phyloP scores from a whole-genome alignment of 1,140 invertebrate genomes.

The Drosophila bifasciata region DNA sequence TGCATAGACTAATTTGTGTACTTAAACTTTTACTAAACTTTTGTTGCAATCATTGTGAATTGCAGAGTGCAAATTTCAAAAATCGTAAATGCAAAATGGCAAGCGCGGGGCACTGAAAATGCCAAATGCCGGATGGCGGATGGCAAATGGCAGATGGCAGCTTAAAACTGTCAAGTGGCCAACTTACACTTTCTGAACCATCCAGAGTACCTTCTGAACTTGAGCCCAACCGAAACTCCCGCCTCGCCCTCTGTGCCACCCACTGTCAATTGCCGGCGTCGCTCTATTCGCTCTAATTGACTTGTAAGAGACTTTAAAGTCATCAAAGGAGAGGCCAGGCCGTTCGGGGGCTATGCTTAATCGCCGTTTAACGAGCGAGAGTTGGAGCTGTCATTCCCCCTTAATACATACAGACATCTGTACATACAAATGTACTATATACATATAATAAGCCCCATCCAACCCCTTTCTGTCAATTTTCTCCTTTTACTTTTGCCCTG shows the following conservation, averaged over 20 bases:
- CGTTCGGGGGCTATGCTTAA: constrained; percentile 57
- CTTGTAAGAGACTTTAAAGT: constrained; percentile 73
- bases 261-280: constrained; percentile 39
- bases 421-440: neutral
- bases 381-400: constrained; percentile 1
- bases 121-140: constrained; percentile 21
- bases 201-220: constrained; percentile 16
- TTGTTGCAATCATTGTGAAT: constrained; percentile 48
- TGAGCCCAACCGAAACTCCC: too few relatives aligned
- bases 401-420: constrained; percentile 7
- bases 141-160: constrained; percentile 13
- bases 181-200: neutral
- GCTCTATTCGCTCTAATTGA: constrained; percentile 62
- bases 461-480: constrained; percentile 11
- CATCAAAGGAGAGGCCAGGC: constrained; percentile 60
- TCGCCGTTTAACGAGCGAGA: constrained; percentile 72
- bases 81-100: constrained; percentile 17
- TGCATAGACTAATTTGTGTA: constrained; percentile 58
- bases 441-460: constrained; percentile 41
- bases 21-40: constrained; percentile 55
- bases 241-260: constrained; percentile 5
- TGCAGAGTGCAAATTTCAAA: constrained; percentile 36
- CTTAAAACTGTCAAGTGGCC: constrained; percentile 49
- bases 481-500: constrained; percentile 55
- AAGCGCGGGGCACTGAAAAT: constrained; percentile 6